These are phyloP conservation scores for Ia io DNA, from an alignment of 2,113 vertebrate genomes.

Conservation along the genomic window DNA sequence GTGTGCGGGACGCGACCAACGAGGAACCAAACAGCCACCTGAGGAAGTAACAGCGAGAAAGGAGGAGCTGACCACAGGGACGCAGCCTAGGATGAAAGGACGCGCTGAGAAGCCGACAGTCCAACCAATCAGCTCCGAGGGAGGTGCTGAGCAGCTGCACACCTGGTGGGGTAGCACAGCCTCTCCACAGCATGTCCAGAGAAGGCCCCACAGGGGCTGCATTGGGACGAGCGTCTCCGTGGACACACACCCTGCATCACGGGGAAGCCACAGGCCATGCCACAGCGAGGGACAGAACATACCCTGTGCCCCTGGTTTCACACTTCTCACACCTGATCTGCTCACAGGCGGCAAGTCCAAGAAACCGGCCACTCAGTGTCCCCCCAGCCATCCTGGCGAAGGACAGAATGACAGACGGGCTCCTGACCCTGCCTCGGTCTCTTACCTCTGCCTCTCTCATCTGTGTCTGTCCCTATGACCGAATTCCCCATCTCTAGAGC, in stretches of 20 bases:
- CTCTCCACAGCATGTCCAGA: no score
- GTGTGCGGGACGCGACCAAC: accelerated
- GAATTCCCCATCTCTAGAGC: not conserved
- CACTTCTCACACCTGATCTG: not conserved
- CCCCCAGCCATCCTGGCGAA: not conserved
- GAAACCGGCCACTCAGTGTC: not conserved
- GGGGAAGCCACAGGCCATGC: no score
- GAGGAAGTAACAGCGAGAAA: not conserved
- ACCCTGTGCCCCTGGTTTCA: not conserved
- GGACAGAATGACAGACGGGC: not conserved
- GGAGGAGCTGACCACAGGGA: not conserved
- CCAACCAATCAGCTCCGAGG: no score
- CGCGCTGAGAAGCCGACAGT: no score
- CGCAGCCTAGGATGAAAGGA: not conserved
- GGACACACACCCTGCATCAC: no score
- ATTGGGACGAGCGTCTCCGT: no score
- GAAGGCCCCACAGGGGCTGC: no score
- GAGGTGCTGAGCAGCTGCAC: no score
- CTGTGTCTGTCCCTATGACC: not conserved
- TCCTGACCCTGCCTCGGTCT: not conserved
- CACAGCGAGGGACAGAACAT: not conserved
- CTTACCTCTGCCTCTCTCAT: not conserved
- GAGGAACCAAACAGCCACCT: not conserved
- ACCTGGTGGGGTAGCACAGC: no score
- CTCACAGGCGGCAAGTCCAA: not conserved